A percentile compares a stretch with the other conserved stretches of the same genome.
These are phyloP conservation scores for Gonioctena quinquepunctata DNA, from an alignment of 1,140 invertebrate genomes.

Conservation along the genomic window DNA sequence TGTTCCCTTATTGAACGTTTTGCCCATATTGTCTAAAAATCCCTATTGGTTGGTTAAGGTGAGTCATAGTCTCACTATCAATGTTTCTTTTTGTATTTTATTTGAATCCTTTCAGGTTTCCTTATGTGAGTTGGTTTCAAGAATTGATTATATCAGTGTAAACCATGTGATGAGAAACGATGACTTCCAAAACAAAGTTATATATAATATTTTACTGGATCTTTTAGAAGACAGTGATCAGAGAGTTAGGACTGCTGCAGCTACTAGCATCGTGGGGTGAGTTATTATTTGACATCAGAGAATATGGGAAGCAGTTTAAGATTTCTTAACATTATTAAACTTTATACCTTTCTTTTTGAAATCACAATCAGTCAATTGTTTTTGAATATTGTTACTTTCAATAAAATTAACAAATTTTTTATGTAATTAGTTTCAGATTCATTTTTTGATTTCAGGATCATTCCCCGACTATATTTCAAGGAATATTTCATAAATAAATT, in stretches of 20 bases:
- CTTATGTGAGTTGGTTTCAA: conserved; percentile 65
- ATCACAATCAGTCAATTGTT: too few relatives aligned
- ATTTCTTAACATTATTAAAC: too few relatives aligned
- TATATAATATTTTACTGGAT: conserved; percentile 65
- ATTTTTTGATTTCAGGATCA: conserved; percentile 60
- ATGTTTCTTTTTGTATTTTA: conserved; percentile 8
- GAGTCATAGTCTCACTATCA: conserved; percentile 17
- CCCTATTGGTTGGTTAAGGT: conserved; percentile 89
- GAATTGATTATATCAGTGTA: conserved; percentile 63
- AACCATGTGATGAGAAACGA: conserved; percentile 56
- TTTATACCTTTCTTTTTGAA: too few relatives aligned
- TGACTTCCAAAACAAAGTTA: conserved; percentile 64
- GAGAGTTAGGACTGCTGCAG: conserved; percentile 74
- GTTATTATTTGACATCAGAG: too few relatives aligned
- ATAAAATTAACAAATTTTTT: too few relatives aligned
- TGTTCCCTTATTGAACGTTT: conserved; percentile 63
- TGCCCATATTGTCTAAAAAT: conserved; percentile 71
- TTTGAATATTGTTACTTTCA: too few relatives aligned
- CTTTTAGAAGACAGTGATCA: conserved; percentile 77
- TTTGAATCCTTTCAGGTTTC: conserved; percentile 55
- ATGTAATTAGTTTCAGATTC: too few relatives aligned
- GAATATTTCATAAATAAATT: conserved; percentile 54
- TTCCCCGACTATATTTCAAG: conserved; percentile 57
- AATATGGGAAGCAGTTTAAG: too few relatives aligned
- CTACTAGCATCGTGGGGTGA: conserved; percentile 72